Conservation (phyloP, 2,888 invertebrate genomes). For the Lumbricus terrestris region DNA sequence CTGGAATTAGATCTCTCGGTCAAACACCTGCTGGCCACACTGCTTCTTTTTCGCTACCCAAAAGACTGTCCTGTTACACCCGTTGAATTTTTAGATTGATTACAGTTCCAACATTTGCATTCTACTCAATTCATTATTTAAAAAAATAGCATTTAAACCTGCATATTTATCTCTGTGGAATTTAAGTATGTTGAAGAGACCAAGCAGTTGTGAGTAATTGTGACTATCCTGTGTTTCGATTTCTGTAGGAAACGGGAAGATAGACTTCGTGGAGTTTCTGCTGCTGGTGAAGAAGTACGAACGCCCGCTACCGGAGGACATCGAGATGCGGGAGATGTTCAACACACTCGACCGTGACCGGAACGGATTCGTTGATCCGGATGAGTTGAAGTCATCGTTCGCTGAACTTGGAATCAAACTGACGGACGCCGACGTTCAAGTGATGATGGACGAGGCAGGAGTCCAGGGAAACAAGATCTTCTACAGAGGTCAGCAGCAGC, state of each 20-base stretch:
- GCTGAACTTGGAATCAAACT: constrained; percentile 31
- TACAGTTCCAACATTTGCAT: too few relatives aligned
- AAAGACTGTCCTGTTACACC: too few relatives aligned
- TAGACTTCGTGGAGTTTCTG: constrained; percentile 37
- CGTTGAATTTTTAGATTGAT: too few relatives aligned
- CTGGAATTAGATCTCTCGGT: too few relatives aligned
- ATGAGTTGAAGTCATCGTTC: constrained; percentile 32
- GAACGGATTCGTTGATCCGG: constrained; percentile 33
- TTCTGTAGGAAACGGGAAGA: constrained; percentile 34
- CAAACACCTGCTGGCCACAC: too few relatives aligned
- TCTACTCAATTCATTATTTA: too few relatives aligned
- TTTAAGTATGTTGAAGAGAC: too few relatives aligned
- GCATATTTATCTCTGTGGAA: background rate
- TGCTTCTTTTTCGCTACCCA: too few relatives aligned
- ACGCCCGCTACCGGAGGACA: constrained; percentile 30
- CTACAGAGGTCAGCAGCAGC: constrained; percentile 24
- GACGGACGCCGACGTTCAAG: constrained; percentile 31
- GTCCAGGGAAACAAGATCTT: constrained; percentile 26
- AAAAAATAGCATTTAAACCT: background rate
- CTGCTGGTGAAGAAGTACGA: constrained; percentile 33
- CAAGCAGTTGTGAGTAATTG: too few relatives aligned
- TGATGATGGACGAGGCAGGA: constrained; percentile 34
- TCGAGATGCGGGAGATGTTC: constrained; percentile 34
- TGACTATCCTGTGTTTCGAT: too few relatives aligned
- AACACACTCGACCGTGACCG: constrained; percentile 34